Conservation (phyloP, 2,797 vertebrate genomes). For the Sebastes vulpes region DNA sequence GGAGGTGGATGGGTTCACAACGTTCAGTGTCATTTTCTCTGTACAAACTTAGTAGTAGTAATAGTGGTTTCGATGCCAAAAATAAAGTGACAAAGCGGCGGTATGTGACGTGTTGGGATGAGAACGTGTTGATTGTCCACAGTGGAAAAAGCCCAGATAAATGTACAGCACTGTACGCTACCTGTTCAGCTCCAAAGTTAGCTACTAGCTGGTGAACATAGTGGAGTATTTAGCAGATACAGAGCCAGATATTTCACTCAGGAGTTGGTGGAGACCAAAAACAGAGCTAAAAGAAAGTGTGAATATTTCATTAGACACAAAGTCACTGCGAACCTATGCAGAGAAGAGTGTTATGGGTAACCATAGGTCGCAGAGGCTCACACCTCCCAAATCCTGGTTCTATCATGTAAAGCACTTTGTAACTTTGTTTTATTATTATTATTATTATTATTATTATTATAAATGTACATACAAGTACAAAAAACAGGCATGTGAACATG, state of each 20-base stretch:
- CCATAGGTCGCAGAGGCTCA: neutral
- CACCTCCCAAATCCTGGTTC: neutral
- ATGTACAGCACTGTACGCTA: no score
- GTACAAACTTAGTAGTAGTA: no score
- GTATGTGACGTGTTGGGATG: no score
- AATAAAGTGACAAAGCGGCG: no score
- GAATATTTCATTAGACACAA: neutral
- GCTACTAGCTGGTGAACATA: neutral
- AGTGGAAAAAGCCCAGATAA: neutral
- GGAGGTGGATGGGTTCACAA: no score
- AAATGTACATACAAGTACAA: neutral
- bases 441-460: neutral
- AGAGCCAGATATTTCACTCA: neutral
- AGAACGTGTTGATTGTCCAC: neutral
- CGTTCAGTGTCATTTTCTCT: no score
- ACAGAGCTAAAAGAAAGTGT: neutral
- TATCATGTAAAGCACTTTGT: no score
- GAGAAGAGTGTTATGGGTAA: neutral
- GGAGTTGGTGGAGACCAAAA: neutral
- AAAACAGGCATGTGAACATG: neutral
- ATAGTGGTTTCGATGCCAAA: no score
- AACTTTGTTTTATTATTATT: no score
- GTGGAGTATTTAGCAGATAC: accelerated
- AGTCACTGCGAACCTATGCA: neutral
- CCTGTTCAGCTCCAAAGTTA: neutral